These are phyloP conservation scores for Heliconius eleuchia DNA, from an alignment of 1,140 invertebrate genomes.

Conservation along the genomic window DNA sequence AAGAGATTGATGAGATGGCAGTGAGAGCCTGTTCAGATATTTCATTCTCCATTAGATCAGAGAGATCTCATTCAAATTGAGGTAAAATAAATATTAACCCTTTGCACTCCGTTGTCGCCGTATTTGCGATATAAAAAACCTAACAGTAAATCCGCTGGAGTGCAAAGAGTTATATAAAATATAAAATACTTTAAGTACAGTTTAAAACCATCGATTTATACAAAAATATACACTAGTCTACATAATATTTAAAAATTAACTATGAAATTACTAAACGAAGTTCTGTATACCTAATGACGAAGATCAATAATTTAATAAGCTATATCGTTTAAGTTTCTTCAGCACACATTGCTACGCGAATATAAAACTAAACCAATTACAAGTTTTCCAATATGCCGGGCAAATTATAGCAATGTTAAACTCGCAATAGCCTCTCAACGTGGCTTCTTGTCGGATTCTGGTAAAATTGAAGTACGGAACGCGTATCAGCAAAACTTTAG, in stretches of 20 bases:
- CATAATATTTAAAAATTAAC: too few species aligned
- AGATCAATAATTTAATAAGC: slow-evolving; percentile 50
- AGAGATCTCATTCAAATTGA: neutral
- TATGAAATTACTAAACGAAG: neutral
- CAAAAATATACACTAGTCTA: too few species aligned
- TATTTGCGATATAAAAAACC: too few species aligned
- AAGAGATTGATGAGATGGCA: neutral
- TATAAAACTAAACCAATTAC: slow-evolving; percentile 79
- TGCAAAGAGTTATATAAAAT: too few species aligned
- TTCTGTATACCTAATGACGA: slow-evolving; percentile 16
- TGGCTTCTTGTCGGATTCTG: slow-evolving; percentile 55
- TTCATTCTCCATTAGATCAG: neutral
- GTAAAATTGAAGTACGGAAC: slow-evolving; percentile 57
- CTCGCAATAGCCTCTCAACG: slow-evolving; percentile 61
- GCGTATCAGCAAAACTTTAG: slow-evolving; percentile 38
- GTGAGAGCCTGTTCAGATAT: neutral
- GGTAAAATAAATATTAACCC: neutral
- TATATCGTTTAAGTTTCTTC: slow-evolving; percentile 66
- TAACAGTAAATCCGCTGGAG: too few species aligned
- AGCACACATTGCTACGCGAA: slow-evolving; percentile 64
- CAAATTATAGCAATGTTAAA: slow-evolving; percentile 75
- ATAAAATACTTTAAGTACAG: too few species aligned
- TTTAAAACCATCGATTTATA: too few species aligned
- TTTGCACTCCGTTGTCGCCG: too few species aligned
- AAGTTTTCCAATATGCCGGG: slow-evolving; percentile 78